Evolutionary conservation across 2,888 invertebrate genomes (phyloP).

Genomic region (Philopedon plagiatum): DNA sequence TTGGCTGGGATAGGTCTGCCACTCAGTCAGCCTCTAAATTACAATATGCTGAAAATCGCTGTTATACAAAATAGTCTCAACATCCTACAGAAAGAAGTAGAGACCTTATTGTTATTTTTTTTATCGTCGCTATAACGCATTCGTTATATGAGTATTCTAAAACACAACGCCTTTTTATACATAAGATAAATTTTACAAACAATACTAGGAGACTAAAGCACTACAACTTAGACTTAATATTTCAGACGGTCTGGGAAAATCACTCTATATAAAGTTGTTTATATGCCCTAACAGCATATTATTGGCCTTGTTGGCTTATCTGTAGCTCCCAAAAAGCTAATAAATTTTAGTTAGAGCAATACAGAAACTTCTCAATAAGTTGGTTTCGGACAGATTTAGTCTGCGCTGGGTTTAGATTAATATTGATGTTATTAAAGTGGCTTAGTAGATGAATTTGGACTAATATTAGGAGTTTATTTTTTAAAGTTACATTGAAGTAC

Average conservation of each 20-base stretch:
- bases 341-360: constrained; percentile 16
- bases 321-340: constrained; percentile 2
- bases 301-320: constrained; percentile 10
- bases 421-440: constrained; percentile 9
- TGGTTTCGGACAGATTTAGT: constrained; percentile 19
- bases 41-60: too few species aligned
- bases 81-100: too few species aligned
- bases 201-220: neutral
- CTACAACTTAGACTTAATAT: neutral
- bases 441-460: neutral
- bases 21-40: too few species aligned
- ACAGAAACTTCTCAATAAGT: constrained; percentile 11
- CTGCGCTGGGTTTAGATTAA: constrained; percentile 5
- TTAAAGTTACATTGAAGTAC: neutral
- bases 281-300: constrained; percentile 1
- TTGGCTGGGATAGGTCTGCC: too few species aligned
- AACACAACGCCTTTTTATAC: neutral
- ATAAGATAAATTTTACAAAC: neutral
- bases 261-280: constrained; percentile 1
- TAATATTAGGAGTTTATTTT: neutral
- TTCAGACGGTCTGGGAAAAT: neutral
- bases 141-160: too few species aligned
- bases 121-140: too few species aligned
- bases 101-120: too few species aligned
- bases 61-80: too few species aligned